A percentile compares a stretch with the other conserved stretches of the same genome.
phyloP scores from a whole-genome alignment of 2,113 vertebrate species.

The Smithornis capensis region DNA sequence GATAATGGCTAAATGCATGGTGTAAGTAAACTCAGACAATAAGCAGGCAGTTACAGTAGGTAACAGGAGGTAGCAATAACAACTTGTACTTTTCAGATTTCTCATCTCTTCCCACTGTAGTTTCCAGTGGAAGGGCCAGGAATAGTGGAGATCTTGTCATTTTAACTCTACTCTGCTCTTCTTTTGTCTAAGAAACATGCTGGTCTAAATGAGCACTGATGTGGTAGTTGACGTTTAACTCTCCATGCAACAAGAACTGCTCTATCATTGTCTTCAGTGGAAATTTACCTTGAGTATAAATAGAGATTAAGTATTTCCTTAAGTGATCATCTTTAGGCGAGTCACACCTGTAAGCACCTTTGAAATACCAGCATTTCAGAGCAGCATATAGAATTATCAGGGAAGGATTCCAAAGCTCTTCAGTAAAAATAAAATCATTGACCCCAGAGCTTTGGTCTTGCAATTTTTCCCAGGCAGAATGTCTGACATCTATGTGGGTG shows the following conservation, averaged over 20 bases:
- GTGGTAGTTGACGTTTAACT: neutral
- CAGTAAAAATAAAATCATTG: neutral
- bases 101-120: neutral
- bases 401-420: neutral
- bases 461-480: neutral
- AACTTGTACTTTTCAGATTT: neutral
- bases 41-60: neutral
- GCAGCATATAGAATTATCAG: neutral
- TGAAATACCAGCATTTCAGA: neutral
- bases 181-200: neutral
- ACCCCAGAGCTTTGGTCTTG: neutral
- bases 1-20: rapidly evolving
- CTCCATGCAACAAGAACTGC: neutral
- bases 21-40: neutral
- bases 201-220: neutral
- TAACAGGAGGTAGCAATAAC: neutral
- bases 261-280: neutral
- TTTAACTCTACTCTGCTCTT: neutral
- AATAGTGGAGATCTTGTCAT: neutral
- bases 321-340: neutral
- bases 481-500: too few relatives aligned
- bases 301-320: neutral
- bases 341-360: neutral
- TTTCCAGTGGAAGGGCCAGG: neutral
- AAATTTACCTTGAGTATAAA: neutral